Evolutionary conservation across 2,113 vertebrate genomes (phyloP), one percentile per base, ranked within the genome.

Genomic region (Cnemophilus loriae): DNA sequence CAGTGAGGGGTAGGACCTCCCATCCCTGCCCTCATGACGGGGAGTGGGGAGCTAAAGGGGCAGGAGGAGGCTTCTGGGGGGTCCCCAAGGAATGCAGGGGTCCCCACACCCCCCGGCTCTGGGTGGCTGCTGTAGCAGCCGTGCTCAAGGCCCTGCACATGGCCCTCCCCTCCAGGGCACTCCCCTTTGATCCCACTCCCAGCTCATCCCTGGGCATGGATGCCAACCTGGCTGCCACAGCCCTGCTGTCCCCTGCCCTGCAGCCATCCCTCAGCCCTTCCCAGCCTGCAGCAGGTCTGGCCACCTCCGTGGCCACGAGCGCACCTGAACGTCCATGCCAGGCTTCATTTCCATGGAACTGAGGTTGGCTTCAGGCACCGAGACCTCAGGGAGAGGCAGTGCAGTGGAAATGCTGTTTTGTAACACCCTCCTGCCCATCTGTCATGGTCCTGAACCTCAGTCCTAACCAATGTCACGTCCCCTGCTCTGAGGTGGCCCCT

Each of bases 21-120:
- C 46, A 37, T 1, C 9, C 20, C 55, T 16, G 56, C 20, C 39
- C 16, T 46, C 7, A 6, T 39, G 6, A 37, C 16, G 28, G 16
- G 27, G 6, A 22, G 1, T 47, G 56, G 41, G 23, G 30, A 53
- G 27, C 7, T n/a, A 18, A 42, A 60, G 39, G 52, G 21, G 7
- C 27, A 18, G 4, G 21, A 57, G 1, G 5, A 61, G 17, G 50
- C 17, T 24, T 9, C 21, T n/a, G 27, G 10, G 10, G 21, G 13
- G 60, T 3, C 4, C 5, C 11, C 0, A 1, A 28, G 47, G 13
- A 56, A 27, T 7, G 0, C 17, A 20, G 24, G 35, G 21, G 5
- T 42, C 16, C 24, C 13, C 57, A 20, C 10, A 49, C 26, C 13
- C 26, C 17, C n/a, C 0, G 2, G 10, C 10, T 55, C 44, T 33